Evolutionary conservation across 2,113 vertebrate genomes (phyloP).

Genomic region (Ailuropoda melanoleuca): DNA sequence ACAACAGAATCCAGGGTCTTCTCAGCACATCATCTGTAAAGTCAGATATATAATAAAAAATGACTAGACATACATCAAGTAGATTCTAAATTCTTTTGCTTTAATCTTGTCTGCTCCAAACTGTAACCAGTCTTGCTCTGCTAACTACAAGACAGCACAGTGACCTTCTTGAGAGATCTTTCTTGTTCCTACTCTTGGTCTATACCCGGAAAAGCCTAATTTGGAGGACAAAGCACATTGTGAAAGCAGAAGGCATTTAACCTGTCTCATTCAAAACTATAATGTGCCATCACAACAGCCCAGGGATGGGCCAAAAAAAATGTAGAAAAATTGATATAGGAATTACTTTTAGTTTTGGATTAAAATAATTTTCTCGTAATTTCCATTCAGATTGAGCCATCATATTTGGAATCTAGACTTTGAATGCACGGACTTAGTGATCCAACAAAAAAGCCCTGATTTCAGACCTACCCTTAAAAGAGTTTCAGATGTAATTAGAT

Average conservation of each 20-base stretch:
- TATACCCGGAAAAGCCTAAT: background rate
- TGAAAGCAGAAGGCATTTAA: background rate
- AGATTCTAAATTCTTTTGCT: background rate
- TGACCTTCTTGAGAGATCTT: background rate
- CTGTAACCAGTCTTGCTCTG: background rate
- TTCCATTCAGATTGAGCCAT: background rate
- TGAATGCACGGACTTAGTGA: background rate
- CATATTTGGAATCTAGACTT: background rate
- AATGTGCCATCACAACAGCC: background rate
- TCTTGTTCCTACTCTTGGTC: conserved; percentile 1
- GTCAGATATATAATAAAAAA: background rate
- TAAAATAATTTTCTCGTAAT: background rate
- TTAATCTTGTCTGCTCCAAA: background rate
- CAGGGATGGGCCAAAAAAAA: background rate
- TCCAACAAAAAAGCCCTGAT: background rate
- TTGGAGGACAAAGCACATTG: background rate
- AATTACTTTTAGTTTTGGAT: background rate
- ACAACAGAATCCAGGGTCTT: background rate
- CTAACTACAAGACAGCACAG: background rate
- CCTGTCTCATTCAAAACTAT: background rate
- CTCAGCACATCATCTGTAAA: background rate
- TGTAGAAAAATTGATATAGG: background rate
- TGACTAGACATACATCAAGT: background rate
- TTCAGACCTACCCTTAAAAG: background rate
- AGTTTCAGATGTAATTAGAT: background rate